Conservation (phyloP, 1,140 invertebrate species). For the Arctopsyche grandis region DNA sequence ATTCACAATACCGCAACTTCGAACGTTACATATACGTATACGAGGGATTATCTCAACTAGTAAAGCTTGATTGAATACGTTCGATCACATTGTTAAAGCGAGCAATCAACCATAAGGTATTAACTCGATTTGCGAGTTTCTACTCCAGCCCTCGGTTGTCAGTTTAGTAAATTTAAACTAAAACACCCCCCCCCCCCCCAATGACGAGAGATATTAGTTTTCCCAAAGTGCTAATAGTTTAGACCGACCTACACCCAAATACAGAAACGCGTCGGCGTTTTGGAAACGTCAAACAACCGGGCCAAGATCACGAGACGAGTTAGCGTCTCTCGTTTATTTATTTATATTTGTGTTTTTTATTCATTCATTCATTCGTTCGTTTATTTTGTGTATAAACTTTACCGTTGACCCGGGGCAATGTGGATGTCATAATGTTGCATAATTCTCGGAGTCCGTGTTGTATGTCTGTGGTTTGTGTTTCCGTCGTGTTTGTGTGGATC, state of each 20-base stretch:
- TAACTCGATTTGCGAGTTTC: constrained; percentile 5
- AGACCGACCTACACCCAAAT: constrained; percentile 26
- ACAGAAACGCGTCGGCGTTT: constrained; percentile 10
- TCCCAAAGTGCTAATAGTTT: neutral
- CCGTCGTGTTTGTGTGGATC: neutral
- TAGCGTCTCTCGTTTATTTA: neutral
- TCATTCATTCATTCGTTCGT: neutral
- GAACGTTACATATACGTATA: neutral
- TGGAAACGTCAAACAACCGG: constrained; percentile 22
- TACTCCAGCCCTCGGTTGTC: neutral
- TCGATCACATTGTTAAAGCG: constrained; percentile 8
- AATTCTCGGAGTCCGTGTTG: neutral
- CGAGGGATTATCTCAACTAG: neutral
- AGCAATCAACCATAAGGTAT: constrained; percentile 14
- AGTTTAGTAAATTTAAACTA: neutral
- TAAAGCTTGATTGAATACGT: constrained; percentile 23
- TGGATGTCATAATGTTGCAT: constrained; percentile 14
- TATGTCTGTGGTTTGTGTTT: neutral
- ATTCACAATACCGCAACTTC: no score
- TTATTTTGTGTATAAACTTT: no score
- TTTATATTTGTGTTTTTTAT: constrained; percentile 11
- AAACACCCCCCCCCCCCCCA: neutral
- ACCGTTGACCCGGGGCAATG: neutral
- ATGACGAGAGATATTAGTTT: neutral
- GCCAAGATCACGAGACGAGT: constrained; percentile 27